Base-by-base conservation (phyloP, 2,888 invertebrate species). In the Lasius platythorax region DNA sequence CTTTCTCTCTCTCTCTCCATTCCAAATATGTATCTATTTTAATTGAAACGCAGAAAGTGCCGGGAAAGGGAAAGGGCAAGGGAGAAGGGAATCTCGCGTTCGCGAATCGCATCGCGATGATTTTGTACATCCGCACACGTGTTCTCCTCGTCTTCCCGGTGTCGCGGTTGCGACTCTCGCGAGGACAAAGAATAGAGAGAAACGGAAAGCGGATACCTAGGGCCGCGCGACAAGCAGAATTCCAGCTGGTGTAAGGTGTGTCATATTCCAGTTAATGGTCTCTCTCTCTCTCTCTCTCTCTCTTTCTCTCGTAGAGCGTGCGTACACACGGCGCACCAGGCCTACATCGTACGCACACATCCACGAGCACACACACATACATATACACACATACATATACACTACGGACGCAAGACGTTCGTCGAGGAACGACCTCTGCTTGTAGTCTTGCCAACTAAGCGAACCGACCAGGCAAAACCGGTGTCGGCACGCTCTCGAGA, bases 351-450 rank as follows among this genome's bases (percentile, higher is more conserved):
- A 46, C 23, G 0, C 28, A 18, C 6, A 23, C 8, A 64, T 37
- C 33, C 72, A 78, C 61, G 18, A 28, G 9, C 50, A 46, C 18
- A 37, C 40, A 63, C n/a, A n/a, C 61, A 23, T 3, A 43, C 63
- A 64, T 8, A 63, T 15, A n/a, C 61, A 23, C 1, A 43, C 63
- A 64, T 8, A 58, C 30, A 28, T 2, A 11, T 30, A 40, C 18
- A 40, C 30, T 0, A 23, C 23, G 23, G 23, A 40, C 43, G 23
- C 74, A 84, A 84, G 85, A 85, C 82, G 86, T 87, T 89, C 83
- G 86, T 87, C 89, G 90, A 87, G 85, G 88, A 89, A 90, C 92
- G 91, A 92, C 93, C 93, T 93, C 93, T 93, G 87, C 87, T 91
- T 87, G 89, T 87, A 93, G 92, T 90, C 91, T 91, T 91, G 92